These are phyloP conservation scores for Argyrosomus regius DNA, from an alignment of 2,797 vertebrate genomes.

Conservation along the genomic window DNA sequence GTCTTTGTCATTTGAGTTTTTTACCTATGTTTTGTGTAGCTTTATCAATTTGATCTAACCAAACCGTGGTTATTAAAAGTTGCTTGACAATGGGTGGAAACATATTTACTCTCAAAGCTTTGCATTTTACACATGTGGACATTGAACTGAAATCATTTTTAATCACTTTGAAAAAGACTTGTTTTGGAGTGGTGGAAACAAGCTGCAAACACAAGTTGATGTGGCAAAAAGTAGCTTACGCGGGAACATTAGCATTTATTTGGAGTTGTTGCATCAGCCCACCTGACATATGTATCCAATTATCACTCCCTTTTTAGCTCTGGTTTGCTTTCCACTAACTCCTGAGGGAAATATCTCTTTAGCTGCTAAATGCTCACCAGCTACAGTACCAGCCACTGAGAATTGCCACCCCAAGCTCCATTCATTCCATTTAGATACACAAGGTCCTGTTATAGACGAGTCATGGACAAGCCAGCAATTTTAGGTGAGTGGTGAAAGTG, in stretches of 20 bases:
- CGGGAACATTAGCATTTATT: background rate
- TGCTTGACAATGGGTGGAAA: too few relatives aligned
- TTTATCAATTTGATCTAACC: background rate
- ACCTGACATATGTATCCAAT: background rate
- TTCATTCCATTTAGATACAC: too few relatives aligned
- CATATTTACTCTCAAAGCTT: background rate
- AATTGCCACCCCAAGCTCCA: too few relatives aligned
- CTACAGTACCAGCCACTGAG: background rate
- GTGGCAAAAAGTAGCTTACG: too few relatives aligned
- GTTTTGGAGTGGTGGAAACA: background rate
- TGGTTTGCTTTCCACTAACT: background rate
- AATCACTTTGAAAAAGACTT: background rate
- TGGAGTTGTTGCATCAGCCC: background rate
- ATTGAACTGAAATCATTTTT: background rate
- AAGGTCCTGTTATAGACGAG: too few relatives aligned
- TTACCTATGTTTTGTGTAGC: background rate
- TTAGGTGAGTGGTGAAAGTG: background rate
- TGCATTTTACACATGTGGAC: background rate
- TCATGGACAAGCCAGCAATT: too few relatives aligned
- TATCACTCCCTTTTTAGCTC: background rate
- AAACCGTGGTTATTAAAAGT: background rate
- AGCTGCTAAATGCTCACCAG: background rate
- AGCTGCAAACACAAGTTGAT: background rate
- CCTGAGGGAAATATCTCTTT: background rate
- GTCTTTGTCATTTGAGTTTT: background rate